phyloP scores from a whole-genome alignment of 2,888 invertebrate species.

The Steinernema hermaphroditum region DNA sequence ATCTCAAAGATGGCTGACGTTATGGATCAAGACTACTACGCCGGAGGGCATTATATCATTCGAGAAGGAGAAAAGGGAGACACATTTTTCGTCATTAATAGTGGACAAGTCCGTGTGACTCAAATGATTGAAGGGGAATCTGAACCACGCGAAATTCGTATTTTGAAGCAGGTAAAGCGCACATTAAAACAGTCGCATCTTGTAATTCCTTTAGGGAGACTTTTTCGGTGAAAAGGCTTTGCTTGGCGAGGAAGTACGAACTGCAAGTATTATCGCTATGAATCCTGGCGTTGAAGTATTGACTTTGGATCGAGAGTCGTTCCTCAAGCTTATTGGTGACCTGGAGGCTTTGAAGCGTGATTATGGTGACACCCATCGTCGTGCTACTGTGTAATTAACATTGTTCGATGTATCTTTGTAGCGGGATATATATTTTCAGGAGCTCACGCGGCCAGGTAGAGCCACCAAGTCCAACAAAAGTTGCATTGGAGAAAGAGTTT shows the following conservation, averaged over 20 bases:
- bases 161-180: constrained; percentile 69
- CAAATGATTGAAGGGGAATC: constrained; percentile 67
- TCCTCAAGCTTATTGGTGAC: constrained; percentile 82
- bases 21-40: constrained; percentile 76
- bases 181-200: too few relatives aligned
- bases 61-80: constrained; percentile 84
- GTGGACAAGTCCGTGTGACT: constrained; percentile 69
- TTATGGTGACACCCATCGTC: constrained; percentile 73
- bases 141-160: constrained; percentile 75
- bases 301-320: constrained; percentile 70
- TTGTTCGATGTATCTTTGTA: not conserved
- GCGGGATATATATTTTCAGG: not conserved
- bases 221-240: constrained; percentile 89
- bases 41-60: constrained; percentile 79
- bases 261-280: constrained; percentile 86
- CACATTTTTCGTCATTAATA: constrained; percentile 86
- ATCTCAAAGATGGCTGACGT: constrained; percentile 79
- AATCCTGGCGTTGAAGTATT: constrained; percentile 79
- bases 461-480: constrained; percentile 35
- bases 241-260: constrained; percentile 79
- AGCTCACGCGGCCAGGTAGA: constrained; percentile 13
- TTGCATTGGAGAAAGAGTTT: constrained; percentile 69
- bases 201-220: constrained; percentile 72
- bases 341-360: constrained; percentile 77
- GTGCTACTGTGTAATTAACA: constrained; percentile 45